Evolutionary conservation across 2,888 invertebrate species (phyloP).

Genomic region (Eucriotettix oculatus): DNA sequence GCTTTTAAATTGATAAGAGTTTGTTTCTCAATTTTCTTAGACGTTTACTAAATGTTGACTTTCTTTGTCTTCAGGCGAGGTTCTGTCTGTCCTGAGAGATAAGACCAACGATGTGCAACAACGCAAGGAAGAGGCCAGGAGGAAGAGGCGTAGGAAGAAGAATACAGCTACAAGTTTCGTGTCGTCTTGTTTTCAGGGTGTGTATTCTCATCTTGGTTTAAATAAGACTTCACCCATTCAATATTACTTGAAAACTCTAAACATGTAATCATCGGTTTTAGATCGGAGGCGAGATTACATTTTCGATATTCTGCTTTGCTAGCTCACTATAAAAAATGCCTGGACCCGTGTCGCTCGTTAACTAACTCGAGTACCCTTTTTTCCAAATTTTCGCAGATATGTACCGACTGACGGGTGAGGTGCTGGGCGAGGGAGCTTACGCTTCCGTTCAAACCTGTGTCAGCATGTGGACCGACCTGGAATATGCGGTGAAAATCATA

Average conservation of each 20-base stretch:
- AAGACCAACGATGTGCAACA: slow-evolving; percentile 24
- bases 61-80: slow-evolving; percentile 22
- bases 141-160: slow-evolving; percentile 78
- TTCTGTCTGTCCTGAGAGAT: slow-evolving; percentile 20
- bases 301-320: too few species aligned
- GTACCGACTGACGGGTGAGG: slow-evolving; percentile 87
- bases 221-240: too few species aligned
- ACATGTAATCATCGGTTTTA: too few species aligned
- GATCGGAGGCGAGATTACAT: too few species aligned
- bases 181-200: slow-evolving; percentile 82
- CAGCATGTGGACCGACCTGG: slow-evolving; percentile 77
- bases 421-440: slow-evolving; percentile 92
- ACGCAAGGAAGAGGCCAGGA: slow-evolving; percentile 76
- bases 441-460: slow-evolving; percentile 90
- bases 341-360: too few species aligned
- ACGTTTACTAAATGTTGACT: too few species aligned
- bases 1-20: too few species aligned
- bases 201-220: slow-evolving; percentile 10
- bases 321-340: too few species aligned
- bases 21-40: too few species aligned
- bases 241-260: too few species aligned
- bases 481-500: slow-evolving; percentile 95
- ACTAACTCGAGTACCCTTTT: neutral
- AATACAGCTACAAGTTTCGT: slow-evolving; percentile 75
- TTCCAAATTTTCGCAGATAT: slow-evolving; percentile 46